Evolutionary conservation across 2,797 vertebrate genomes (phyloP).

Genomic region (Pelobates cultripes): DNA sequence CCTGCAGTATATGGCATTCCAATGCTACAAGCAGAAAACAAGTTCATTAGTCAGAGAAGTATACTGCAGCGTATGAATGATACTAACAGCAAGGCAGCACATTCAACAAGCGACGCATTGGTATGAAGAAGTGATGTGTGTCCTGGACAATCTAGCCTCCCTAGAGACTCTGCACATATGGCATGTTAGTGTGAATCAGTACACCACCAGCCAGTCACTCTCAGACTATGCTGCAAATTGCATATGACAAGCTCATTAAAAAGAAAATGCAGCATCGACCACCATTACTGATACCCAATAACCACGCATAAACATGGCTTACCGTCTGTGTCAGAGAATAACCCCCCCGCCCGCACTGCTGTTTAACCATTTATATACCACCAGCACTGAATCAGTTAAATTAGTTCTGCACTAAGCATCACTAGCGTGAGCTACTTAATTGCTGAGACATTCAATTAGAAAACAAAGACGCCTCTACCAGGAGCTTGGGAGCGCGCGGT

Average conservation of each 20-base stretch:
- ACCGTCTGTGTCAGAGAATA: not conserved
- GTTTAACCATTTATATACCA: not conserved
- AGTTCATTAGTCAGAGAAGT: too few species aligned
- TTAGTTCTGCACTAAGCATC: not conserved
- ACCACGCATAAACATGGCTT: not conserved
- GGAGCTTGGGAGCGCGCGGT: not conserved
- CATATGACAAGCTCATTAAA: not conserved
- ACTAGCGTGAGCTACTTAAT: not conserved
- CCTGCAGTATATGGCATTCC: too few species aligned
- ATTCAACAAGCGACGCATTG: too few species aligned
- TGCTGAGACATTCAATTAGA: not conserved
- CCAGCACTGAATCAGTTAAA: not conserved
- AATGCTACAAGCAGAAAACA: too few species aligned
- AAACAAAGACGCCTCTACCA: not conserved
- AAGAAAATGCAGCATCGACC: not conserved
- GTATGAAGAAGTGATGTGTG: too few species aligned
- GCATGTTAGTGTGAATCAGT: too few species aligned
- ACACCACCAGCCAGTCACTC: too few species aligned
- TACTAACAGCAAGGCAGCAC: too few species aligned
- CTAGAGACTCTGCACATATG: too few species aligned
- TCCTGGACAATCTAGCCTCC: too few species aligned
- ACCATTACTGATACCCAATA: not conserved
- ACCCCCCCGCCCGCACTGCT: not conserved
- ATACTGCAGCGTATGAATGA: too few species aligned
- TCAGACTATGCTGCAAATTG: too few species aligned